A percentile compares a stretch with the other conserved stretches of the same genome.
These are phyloP conservation scores for Galaxea fascicularis DNA, from an alignment of 92 coral and sea anemone genomes.

Conservation along the genomic window DNA sequence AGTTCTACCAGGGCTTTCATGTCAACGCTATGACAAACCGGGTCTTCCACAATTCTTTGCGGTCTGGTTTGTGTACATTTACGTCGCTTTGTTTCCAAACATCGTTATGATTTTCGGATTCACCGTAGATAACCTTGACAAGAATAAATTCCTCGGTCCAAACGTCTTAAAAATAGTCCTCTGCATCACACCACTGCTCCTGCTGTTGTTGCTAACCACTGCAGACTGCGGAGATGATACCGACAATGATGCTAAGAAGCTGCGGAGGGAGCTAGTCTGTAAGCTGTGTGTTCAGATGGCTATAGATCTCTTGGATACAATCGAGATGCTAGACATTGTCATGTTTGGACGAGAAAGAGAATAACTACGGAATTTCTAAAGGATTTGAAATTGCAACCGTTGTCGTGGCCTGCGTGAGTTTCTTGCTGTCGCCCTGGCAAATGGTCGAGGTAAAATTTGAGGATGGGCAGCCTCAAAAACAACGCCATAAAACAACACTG, in stretches of 20 bases:
- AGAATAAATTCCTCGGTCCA: not conserved
- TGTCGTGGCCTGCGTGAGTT: slow-evolving; percentile 34
- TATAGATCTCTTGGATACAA: slow-evolving; percentile 66
- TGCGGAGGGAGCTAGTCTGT: slow-evolving; percentile 23
- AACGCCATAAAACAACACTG: not conserved
- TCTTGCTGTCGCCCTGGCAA: slow-evolving; percentile 41
- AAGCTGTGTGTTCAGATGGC: slow-evolving; percentile 45
- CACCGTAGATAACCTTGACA: not conserved
- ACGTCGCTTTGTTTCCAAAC: slow-evolving; percentile 2
- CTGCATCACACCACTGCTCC: slow-evolving; percentile 8
- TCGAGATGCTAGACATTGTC: too few species aligned
- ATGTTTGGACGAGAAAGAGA: slow-evolving; percentile 31
- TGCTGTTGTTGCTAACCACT: slow-evolving; percentile 13
- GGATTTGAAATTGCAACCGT: slow-evolving; percentile 30
- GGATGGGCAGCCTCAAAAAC: not conserved
- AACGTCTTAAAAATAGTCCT: not conserved
- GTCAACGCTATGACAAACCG: not conserved
- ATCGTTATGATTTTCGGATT: slow-evolving; percentile 5
- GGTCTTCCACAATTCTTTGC: not conserved
- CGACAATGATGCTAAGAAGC: not conserved
- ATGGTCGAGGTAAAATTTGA: slow-evolving; percentile 44
- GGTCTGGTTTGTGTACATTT: slow-evolving; percentile 14
- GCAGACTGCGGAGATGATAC: not conserved
- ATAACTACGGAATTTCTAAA: not conserved
- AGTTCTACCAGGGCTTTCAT: too few species aligned